A percentile compares a stretch with the other conserved stretches of the same genome.
Conservation (phyloP, 2,797 vertebrate species). For the Poecilia wingei region DNA sequence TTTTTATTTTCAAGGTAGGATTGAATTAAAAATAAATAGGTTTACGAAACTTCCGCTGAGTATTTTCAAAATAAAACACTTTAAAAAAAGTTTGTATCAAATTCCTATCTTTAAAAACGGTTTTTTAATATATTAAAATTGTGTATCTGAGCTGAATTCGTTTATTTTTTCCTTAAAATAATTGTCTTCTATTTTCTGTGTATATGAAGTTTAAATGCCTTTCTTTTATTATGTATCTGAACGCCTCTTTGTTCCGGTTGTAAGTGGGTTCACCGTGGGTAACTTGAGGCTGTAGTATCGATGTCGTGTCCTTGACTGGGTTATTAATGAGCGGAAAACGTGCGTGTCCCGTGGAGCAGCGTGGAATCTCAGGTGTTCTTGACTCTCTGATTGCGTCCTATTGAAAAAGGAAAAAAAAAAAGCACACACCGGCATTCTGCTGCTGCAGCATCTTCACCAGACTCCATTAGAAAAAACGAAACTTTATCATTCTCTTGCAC, state of each 20-base stretch:
- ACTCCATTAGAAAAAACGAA: conserved; percentile 14
- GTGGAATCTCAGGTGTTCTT: conserved; percentile 3
- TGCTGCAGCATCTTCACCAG: background rate
- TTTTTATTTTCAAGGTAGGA: background rate
- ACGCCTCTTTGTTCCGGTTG: conserved; percentile 1
- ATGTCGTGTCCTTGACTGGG: conserved; percentile 72
- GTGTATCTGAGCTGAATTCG: background rate
- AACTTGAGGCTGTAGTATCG: conserved; percentile 42
- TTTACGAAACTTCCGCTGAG: conserved; percentile 31
- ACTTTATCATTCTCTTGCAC: background rate
- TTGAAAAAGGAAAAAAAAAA: background rate
- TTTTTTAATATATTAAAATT: background rate
- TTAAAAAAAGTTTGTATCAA: fast-evolving
- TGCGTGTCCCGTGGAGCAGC: conserved; percentile 14
- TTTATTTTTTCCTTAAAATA: background rate
- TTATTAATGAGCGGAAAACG: conserved; percentile 80
- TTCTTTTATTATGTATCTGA: conserved; percentile 25
- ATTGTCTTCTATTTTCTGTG: background rate
- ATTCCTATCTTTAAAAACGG: background rate
- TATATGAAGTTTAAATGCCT: background rate
- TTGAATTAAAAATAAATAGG: conserved; percentile 18
- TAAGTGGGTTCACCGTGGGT: fast-evolving
- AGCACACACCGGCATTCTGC: background rate
- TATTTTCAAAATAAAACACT: conserved; percentile 57
- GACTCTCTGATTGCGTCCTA: background rate